A percentile compares a stretch with the other conserved stretches of the same genome.
These are phyloP conservation scores for Diuraphis noxia DNA, from an alignment of 1,140 invertebrate species.

Conservation along the genomic window DNA sequence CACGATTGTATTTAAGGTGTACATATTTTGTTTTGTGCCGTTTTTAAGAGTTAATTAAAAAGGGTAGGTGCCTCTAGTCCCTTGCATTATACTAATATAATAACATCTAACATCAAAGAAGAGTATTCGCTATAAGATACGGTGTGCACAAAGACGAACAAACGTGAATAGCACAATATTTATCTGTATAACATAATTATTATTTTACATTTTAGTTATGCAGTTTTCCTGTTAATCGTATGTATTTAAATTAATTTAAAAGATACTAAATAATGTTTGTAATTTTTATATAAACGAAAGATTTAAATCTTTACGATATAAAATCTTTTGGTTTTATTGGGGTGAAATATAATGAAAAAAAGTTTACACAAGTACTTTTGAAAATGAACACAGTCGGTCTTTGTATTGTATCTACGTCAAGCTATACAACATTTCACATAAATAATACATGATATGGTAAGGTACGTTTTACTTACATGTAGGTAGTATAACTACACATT, in stretches of 20 bases:
- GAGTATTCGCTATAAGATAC: neutral
- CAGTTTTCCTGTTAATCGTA: neutral
- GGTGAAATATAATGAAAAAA: neutral
- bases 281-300: neutral
- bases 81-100: neutral
- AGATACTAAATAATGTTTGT: neutral
- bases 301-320: neutral
- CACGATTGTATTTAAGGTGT: neutral
- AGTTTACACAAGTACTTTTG: neutral
- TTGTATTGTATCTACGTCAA: neutral
- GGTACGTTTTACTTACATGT: neutral
- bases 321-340: neutral
- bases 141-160: neutral
- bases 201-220: neutral
- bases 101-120: neutral
- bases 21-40: neutral
- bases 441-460: neutral
- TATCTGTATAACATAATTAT: neutral
- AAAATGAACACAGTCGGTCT: neutral
- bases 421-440: neutral
- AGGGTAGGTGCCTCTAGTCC: neutral
- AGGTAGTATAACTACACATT: neutral
- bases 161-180: neutral
- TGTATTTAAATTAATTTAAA: neutral
- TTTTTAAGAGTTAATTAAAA: slow-evolving; percentile 12